Evolutionary conservation across 2,888 invertebrate genomes (phyloP), one percentile per base, ranked within the genome.

Genomic region (Baronia brevicornis): DNA sequence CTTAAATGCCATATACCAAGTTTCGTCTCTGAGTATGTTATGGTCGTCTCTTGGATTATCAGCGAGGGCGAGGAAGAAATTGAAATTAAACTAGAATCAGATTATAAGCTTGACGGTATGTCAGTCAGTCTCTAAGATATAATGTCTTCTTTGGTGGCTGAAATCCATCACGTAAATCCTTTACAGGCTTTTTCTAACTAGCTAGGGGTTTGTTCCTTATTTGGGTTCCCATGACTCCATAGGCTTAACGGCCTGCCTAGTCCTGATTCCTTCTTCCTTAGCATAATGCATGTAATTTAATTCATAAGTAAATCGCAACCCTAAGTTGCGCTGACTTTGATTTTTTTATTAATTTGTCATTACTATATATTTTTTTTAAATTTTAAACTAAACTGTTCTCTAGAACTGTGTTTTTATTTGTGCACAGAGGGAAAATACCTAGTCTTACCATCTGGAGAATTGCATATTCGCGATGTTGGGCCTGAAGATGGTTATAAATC

Each of bases 401-500:
- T 39, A 28, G 8, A 27, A 22, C 17, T 30, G 3, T 38, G 18
- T 38, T 34, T 36, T 36, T 45, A 23, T 13, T 44, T 50, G 56
- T 55, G 50, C 39, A 44, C 86, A 97, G 97, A 96, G 82, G 96
- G 95, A 54, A 96, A 97, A 88, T 96, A 96, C 69, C 89, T 97
- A 73, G 96, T 97, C 23, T 86, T 97, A 40, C 94, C 96, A 48
- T 95, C 96, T 60, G 97, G 97, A 46, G 97, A 97, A 79, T 88
- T 98, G 45, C 97, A 97, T 77, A 96, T 97, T 59, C 91, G 95
- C 63, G 95, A 97, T 86, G 96, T 97, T 41, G 94, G 94, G 72
- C 95, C 95, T 43, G 95, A 95, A 72, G 97, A 97, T 75, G 95
- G 95, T 43, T 94, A 94, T 79, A 95, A 95, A 79, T 93, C 94